These are phyloP conservation scores for Kryptolebias marmoratus DNA, from an alignment of 2,113 vertebrate species.

Conservation along the genomic window DNA sequence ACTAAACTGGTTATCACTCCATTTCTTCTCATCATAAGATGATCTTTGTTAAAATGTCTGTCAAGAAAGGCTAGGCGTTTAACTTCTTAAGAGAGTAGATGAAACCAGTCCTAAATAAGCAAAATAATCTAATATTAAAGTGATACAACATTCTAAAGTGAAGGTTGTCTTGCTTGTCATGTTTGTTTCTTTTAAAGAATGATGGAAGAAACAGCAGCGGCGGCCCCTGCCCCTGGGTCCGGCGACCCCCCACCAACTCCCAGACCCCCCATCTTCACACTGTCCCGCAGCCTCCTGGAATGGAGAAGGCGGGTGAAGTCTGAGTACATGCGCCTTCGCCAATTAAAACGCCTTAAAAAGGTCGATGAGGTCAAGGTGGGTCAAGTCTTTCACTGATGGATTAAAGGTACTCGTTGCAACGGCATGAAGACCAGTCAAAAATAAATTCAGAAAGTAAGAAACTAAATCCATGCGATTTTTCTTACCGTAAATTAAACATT, in stretches of 20 bases:
- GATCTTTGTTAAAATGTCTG: too few species aligned
- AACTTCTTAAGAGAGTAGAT: too few species aligned
- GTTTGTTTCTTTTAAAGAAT: slow-evolving; percentile 33
- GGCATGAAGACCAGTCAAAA: too few species aligned
- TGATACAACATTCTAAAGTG: neutral
- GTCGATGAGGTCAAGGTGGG: slow-evolving; percentile 91
- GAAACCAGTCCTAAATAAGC: too few species aligned
- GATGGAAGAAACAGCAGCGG: slow-evolving; percentile 70
- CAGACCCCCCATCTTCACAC: slow-evolving; percentile 68
- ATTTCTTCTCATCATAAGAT: too few species aligned
- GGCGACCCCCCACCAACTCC: slow-evolving; percentile 39
- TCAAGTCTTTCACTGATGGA: neutral
- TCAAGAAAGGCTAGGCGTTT: too few species aligned
- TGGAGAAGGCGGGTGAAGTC: slow-evolving; percentile 97
- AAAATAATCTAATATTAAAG: neutral
- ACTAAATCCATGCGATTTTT: too few species aligned
- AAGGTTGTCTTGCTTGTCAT: slow-evolving; percentile 3
- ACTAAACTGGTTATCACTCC: too few species aligned
- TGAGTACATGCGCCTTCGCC: slow-evolving; percentile 96
- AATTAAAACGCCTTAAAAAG: slow-evolving; percentile 92
- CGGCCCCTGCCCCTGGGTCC: slow-evolving; percentile 27
- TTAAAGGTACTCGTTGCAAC: neutral
- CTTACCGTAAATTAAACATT: too few species aligned
- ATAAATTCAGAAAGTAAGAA: too few species aligned
- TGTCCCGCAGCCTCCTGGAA: slow-evolving; percentile 83